A percentile compares a stretch with the other conserved stretches of the same genome.
Evolutionary conservation across 2,888 invertebrate genomes (phyloP).

Genomic region (Oconnorella tubifera): DNA sequence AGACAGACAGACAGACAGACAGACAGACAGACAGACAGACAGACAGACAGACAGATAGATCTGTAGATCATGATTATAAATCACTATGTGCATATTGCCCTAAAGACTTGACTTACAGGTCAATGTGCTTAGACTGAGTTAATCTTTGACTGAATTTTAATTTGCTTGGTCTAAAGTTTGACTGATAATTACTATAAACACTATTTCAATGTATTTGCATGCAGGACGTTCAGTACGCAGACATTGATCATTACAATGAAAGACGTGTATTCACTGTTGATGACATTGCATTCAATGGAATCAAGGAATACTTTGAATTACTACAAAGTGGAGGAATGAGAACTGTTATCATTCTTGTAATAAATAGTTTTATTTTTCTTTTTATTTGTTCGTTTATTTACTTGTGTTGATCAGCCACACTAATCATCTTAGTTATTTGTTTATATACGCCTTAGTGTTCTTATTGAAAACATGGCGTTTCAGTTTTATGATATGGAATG

Average conservation of each 20-base stretch:
- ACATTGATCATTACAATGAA: conserved; percentile 51
- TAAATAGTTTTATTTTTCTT: conserved; percentile 10
- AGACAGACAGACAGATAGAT: background rate
- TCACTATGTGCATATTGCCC: too few species aligned
- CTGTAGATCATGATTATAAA: background rate
- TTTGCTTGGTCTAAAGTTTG: conserved; percentile 1
- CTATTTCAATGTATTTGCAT: conserved; percentile 4
- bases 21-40: background rate
- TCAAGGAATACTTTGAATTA: conserved; percentile 44
- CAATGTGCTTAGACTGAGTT: background rate
- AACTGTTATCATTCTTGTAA: conserved; percentile 46
- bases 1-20: background rate
- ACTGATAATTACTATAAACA: conserved; percentile 1
- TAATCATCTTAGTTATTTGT: background rate
- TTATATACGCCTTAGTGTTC: background rate
- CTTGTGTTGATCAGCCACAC: too few species aligned
- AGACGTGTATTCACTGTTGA: conserved; percentile 49
- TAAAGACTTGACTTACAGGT: too few species aligned
- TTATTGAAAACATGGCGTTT: too few species aligned
- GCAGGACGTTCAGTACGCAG: conserved; percentile 52
- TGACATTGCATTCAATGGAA: conserved; percentile 37
- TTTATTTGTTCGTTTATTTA: background rate
- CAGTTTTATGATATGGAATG: too few species aligned
- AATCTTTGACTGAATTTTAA: background rate
- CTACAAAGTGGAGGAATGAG: conserved; percentile 41